phyloP scores from a whole-genome alignment of 2,888 invertebrate genomes.

The Apamea epomidion region DNA sequence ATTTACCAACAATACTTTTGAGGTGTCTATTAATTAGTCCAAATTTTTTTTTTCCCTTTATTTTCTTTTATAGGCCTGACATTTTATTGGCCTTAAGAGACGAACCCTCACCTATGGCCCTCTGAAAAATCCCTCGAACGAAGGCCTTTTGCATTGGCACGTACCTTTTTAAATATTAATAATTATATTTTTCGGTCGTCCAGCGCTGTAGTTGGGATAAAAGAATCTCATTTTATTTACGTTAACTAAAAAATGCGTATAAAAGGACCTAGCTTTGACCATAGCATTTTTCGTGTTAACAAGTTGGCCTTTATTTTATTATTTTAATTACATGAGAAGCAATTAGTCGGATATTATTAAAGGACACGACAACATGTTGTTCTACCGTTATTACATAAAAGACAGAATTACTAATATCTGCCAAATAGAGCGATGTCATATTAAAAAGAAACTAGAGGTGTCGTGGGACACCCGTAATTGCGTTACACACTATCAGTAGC shows the following conservation, averaged over 20 bases:
- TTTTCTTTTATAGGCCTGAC: constrained; percentile 56
- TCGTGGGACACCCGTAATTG: background rate
- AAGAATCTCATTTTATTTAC: constrained; percentile 5
- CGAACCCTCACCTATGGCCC: constrained; percentile 35
- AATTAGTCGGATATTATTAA: background rate
- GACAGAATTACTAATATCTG: background rate
- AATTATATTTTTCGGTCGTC: constrained; percentile 29
- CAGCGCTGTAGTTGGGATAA: constrained; percentile 12
- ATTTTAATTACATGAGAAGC: background rate
- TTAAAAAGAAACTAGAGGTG: background rate
- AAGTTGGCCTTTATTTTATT: background rate
- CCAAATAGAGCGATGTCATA: background rate
- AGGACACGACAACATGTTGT: background rate
- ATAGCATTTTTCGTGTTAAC: background rate
- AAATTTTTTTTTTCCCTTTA: constrained; percentile 55
- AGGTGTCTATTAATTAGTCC: constrained; percentile 67
- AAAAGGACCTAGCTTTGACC: constrained; percentile 3
- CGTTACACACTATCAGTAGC: background rate
- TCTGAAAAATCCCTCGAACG: constrained; percentile 33
- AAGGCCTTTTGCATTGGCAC: constrained; percentile 19
- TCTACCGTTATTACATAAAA: background rate
- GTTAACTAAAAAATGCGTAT: background rate
- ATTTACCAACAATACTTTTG: constrained; percentile 62
- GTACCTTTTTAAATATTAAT: constrained; percentile 55
- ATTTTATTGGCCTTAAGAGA: constrained; percentile 52